Evolutionary conservation across 1,140 invertebrate species (phyloP).

Genomic region (Monochamus saltuarius): DNA sequence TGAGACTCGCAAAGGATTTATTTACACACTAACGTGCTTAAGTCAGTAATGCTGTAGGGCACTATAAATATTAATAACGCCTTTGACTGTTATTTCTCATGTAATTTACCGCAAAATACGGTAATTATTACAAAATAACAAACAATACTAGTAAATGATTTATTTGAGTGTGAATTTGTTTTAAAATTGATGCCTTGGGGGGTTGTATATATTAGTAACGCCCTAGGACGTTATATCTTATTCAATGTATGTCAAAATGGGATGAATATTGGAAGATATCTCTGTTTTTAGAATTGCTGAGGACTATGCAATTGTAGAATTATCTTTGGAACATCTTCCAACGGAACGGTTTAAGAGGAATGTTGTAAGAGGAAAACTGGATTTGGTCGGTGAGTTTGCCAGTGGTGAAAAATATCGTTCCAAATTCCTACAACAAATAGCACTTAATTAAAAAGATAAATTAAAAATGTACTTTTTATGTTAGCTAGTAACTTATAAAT

Average conservation of each 20-base stretch:
- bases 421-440: neutral
- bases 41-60: too few relatives aligned
- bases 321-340: slow-evolving; percentile 51
- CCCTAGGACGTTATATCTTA: neutral
- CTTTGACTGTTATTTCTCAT: too few relatives aligned
- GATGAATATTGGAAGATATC: neutral
- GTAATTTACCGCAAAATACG: too few relatives aligned
- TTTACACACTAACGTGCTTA: too few relatives aligned
- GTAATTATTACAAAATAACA: too few relatives aligned
- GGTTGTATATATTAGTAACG: neutral
- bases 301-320: slow-evolving; percentile 45
- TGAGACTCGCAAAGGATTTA: too few relatives aligned
- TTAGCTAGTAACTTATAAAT: neutral
- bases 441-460: neutral
- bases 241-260: neutral
- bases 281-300: slow-evolving; percentile 37
- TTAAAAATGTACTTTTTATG: neutral
- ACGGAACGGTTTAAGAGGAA: slow-evolving; percentile 56
- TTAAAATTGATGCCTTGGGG: neutral
- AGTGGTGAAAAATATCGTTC: neutral
- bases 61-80: too few relatives aligned
- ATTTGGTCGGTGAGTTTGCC: slow-evolving; percentile 51
- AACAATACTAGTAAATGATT: neutral
- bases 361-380: slow-evolving; percentile 54
- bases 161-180: neutral